Conservation (phyloP, 1,140 invertebrate genomes). For the Drosophila micromelanica region DNA sequence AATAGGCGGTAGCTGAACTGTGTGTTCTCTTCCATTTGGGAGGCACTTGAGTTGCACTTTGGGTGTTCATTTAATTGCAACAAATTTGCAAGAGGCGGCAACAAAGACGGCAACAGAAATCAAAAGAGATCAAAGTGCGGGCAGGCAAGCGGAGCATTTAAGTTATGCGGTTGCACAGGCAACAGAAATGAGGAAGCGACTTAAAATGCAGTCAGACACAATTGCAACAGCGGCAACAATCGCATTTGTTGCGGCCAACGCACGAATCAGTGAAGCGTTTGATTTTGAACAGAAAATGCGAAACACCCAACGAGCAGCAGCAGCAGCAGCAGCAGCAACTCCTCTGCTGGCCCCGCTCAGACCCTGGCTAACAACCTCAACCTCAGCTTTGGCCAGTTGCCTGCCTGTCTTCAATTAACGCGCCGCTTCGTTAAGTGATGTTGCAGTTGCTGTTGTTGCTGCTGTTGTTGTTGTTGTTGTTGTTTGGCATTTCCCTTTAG, state of each 20-base stretch:
- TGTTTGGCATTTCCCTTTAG: slow-evolving; percentile 80
- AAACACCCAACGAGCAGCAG: slow-evolving; percentile 21
- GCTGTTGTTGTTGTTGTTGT: slow-evolving; percentile 42
- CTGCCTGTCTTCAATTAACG: slow-evolving; percentile 79
- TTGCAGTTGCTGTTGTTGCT: slow-evolving; percentile 40
- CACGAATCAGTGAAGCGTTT: slow-evolving; percentile 78
- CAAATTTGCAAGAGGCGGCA: slow-evolving; percentile 27
- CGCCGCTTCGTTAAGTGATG: slow-evolving; percentile 66
- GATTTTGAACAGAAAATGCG: slow-evolving; percentile 64
- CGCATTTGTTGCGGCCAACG: slow-evolving; percentile 50
- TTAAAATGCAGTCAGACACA: slow-evolving; percentile 38
- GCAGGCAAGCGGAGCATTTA: slow-evolving; percentile 35
- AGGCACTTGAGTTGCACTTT: slow-evolving; percentile 26
- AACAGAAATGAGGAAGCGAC: slow-evolving; percentile 73
- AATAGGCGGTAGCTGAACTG: neutral
- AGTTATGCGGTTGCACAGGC: slow-evolving; percentile 67
- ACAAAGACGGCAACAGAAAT: slow-evolving; percentile 27
- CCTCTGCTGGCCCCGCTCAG: no score
- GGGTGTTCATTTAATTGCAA: slow-evolving; percentile 39
- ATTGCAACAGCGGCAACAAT: slow-evolving; percentile 41
- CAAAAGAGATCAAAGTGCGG: slow-evolving; percentile 34
- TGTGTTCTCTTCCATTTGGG: neutral
- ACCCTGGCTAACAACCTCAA: slow-evolving; percentile 42
- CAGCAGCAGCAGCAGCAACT: neutral
- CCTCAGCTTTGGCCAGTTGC: slow-evolving; percentile 38